phyloP scores from a whole-genome alignment of 2,113 vertebrate genomes.

The Asarcornis scutulata region DNA sequence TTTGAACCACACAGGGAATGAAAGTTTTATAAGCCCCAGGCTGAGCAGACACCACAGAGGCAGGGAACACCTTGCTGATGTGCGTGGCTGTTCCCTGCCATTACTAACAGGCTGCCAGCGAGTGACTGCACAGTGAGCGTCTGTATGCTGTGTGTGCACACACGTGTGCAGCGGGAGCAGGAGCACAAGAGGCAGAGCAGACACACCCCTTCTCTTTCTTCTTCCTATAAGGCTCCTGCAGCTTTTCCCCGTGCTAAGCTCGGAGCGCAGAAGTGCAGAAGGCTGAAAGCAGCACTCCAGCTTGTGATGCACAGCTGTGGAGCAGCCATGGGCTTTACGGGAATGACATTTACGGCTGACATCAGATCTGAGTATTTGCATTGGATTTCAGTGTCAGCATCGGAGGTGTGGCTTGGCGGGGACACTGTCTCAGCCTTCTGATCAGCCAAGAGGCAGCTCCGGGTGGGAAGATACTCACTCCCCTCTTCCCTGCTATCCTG shows the following conservation, averaged over 20 bases:
- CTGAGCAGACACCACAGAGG: background rate
- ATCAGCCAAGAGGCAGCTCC: constrained; percentile 8
- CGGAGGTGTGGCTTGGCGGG: constrained; percentile 54
- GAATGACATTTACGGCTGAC: constrained; percentile 22
- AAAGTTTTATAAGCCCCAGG: background rate
- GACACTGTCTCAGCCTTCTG: background rate
- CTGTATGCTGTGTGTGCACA: background rate
- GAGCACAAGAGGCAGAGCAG: background rate
- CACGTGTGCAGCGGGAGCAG: background rate
- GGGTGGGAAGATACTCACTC: background rate
- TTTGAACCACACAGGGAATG: rapidly evolving
- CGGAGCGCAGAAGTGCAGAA: background rate
- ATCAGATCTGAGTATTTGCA: constrained; percentile 36
- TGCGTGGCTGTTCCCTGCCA: background rate
- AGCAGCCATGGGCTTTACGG: background rate
- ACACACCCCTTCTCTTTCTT: background rate
- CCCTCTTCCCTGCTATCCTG: constrained; percentile 34
- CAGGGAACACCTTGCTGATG: background rate
- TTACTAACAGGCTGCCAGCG: rapidly evolving
- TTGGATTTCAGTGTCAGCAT: constrained; percentile 18
- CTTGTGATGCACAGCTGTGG: background rate
- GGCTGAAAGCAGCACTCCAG: background rate
- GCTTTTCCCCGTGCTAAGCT: background rate
- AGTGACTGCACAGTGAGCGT: rapidly evolving
- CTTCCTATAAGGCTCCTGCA: background rate